These are phyloP conservation scores for Orthochromis malagaraziensis DNA, from an alignment of 2,113 vertebrate species.

Conservation along the genomic window DNA sequence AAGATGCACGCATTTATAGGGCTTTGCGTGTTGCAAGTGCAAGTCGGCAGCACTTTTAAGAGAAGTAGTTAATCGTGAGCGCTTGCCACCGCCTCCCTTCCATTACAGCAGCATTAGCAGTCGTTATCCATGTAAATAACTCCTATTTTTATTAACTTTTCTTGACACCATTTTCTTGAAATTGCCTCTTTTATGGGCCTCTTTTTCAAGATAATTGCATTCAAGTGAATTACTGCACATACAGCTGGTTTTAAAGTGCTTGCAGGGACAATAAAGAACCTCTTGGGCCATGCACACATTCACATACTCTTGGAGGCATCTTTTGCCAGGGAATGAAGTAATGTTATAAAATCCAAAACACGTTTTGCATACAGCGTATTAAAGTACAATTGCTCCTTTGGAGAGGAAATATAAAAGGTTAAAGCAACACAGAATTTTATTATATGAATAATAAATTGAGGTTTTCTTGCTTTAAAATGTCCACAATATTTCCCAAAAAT, in stretches of 20 bases:
- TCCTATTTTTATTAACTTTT: slow-evolving; percentile 62
- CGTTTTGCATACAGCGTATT: slow-evolving; percentile 41
- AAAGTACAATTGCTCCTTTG: slow-evolving; percentile 25
- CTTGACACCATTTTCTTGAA: slow-evolving; percentile 54
- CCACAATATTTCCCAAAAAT: slow-evolving; percentile 4
- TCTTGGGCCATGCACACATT: slow-evolving; percentile 26
- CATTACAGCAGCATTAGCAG: slow-evolving; percentile 50
- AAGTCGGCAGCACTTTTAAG: slow-evolving; percentile 33
- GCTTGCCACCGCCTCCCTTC: slow-evolving; percentile 26
- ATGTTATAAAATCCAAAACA: slow-evolving; percentile 59
- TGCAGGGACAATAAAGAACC: slow-evolving; percentile 60
- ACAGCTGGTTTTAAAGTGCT: slow-evolving; percentile 50
- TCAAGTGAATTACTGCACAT: slow-evolving; percentile 54
- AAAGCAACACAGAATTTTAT: not conserved
- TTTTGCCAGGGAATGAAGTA: slow-evolving; percentile 63
- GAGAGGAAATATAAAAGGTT: slow-evolving; percentile 40
- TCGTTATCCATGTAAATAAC: slow-evolving; percentile 61
- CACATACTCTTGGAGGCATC: slow-evolving; percentile 40
- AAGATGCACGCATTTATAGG: not conserved
- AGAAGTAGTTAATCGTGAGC: slow-evolving; percentile 33
- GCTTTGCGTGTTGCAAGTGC: slow-evolving; percentile 43
- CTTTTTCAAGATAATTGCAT: slow-evolving; percentile 67
- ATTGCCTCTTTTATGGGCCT: slow-evolving; percentile 53
- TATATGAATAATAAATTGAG: not conserved
- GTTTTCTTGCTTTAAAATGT: not conserved